Evolutionary conservation across 2,113 vertebrate genomes (phyloP).

Genomic region (Salvator merianae): DNA sequence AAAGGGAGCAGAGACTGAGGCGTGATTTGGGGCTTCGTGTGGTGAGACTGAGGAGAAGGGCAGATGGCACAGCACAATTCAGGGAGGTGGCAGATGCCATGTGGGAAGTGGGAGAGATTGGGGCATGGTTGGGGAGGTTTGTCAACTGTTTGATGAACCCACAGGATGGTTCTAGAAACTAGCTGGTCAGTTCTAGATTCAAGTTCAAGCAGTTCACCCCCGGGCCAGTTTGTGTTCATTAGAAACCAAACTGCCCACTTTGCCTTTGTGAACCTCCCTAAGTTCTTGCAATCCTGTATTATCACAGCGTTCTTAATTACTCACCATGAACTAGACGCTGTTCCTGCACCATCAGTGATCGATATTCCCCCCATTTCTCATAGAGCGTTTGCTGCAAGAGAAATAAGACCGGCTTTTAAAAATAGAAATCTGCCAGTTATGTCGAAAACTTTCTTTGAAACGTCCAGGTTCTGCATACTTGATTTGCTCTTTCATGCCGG

Average conservation of each 20-base stretch:
- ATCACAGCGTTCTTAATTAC: conserved; percentile 24
- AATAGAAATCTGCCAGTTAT: not conserved
- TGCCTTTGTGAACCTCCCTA: not conserved
- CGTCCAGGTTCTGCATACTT: not conserved
- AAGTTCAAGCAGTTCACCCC: too few relatives aligned
- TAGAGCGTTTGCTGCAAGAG: conserved; percentile 89
- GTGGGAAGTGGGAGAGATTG: too few relatives aligned
- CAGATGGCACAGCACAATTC: too few relatives aligned
- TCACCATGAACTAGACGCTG: conserved; percentile 91
- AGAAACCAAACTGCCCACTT: not conserved
- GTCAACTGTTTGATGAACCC: too few relatives aligned
- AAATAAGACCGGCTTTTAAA: not conserved
- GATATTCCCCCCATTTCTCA: conserved; percentile 96
- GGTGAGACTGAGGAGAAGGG: too few relatives aligned
- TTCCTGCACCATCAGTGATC: conserved; percentile 92
- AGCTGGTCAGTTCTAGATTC: too few relatives aligned
- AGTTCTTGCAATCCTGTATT: not conserved
- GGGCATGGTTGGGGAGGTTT: too few relatives aligned
- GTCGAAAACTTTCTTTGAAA: not conserved
- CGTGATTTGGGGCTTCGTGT: too few relatives aligned
- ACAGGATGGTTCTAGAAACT: too few relatives aligned
- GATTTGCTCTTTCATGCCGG: not conserved
- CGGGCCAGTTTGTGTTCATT: too few relatives aligned
- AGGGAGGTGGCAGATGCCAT: too few relatives aligned
- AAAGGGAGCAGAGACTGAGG: too few relatives aligned